These are phyloP conservation scores for Ammodytes dubius DNA, from an alignment of 2,113 vertebrate genomes.

Conservation along the genomic window DNA sequence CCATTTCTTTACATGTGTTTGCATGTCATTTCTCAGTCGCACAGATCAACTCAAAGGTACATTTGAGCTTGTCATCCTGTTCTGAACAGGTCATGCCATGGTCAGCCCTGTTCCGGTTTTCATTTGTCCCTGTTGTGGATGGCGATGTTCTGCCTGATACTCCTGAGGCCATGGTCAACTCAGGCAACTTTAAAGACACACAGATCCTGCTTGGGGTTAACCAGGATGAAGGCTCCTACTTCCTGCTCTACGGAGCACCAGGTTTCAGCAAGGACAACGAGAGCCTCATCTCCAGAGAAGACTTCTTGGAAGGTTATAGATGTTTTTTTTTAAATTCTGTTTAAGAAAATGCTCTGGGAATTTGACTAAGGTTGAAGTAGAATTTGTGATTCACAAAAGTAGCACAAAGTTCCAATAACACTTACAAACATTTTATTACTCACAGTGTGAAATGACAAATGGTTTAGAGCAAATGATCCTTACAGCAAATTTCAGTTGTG, in stretches of 20 bases:
- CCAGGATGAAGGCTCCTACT: slow-evolving; percentile 93
- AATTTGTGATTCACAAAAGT: background rate
- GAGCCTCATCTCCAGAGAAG: slow-evolving; percentile 91
- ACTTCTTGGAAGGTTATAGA: slow-evolving; percentile 88
- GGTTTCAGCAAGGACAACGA: slow-evolving; percentile 96
- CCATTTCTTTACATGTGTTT: background rate
- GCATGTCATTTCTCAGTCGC: background rate
- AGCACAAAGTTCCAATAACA: background rate
- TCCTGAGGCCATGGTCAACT: slow-evolving; percentile 88
- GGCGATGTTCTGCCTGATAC: slow-evolving; percentile 89
- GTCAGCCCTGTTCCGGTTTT: slow-evolving; percentile 89
- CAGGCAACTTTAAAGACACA: slow-evolving; percentile 87
- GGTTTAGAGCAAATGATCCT: background rate
- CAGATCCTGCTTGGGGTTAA: slow-evolving; percentile 91
- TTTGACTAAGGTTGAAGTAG: no score
- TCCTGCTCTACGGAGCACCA: slow-evolving; percentile 92
- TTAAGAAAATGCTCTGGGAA: background rate
- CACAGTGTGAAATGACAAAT: no score
- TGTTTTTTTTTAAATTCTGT: no score
- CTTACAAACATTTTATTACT: no score
- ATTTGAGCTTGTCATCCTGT: background rate
- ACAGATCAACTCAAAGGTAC: background rate
- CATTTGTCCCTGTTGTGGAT: slow-evolving; percentile 93
- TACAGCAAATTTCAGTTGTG: background rate
- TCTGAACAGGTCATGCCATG: slow-evolving; percentile 76